Conservation (phyloP, 2,888 invertebrate species). For the Pristionchus fissidentatus region DNA sequence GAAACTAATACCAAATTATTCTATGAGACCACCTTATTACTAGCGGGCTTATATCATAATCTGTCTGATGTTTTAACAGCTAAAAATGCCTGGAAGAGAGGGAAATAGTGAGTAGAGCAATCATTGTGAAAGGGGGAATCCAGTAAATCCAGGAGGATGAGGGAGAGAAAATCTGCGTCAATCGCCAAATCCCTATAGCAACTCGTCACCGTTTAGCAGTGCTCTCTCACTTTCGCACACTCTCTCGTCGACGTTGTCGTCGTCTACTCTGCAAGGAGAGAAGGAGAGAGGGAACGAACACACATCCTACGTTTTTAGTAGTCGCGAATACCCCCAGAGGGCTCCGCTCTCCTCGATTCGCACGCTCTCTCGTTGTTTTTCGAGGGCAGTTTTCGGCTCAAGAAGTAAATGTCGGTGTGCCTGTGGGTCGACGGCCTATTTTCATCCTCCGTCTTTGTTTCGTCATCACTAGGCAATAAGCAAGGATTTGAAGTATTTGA, state of each 20-base stretch:
- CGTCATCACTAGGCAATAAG: neutral
- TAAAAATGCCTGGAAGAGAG: too few species aligned
- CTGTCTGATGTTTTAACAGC: too few species aligned
- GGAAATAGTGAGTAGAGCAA: too few species aligned
- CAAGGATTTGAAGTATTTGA: neutral
- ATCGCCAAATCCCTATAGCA: neutral
- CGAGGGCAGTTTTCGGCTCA: neutral
- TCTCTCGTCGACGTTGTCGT: neutral
- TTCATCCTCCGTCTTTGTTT: neutral
- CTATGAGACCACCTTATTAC: too few species aligned
- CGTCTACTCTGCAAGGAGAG: neutral
- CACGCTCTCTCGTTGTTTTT: neutral
- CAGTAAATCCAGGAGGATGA: neutral
- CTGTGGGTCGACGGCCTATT: neutral
- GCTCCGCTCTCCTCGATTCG: neutral
- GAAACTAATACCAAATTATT: too few species aligned
- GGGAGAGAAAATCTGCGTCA: neutral
- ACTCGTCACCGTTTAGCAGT: neutral
- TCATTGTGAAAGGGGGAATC: neutral
- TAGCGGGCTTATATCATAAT: too few species aligned
- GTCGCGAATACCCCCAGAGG: neutral
- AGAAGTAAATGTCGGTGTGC: neutral
- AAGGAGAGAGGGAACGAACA: too few species aligned
- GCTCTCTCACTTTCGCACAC: conserved; percentile 1
- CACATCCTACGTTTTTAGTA: neutral